These are phyloP conservation scores for Clarias gariepinus DNA, from an alignment of 2,113 vertebrate genomes.

Conservation along the genomic window DNA sequence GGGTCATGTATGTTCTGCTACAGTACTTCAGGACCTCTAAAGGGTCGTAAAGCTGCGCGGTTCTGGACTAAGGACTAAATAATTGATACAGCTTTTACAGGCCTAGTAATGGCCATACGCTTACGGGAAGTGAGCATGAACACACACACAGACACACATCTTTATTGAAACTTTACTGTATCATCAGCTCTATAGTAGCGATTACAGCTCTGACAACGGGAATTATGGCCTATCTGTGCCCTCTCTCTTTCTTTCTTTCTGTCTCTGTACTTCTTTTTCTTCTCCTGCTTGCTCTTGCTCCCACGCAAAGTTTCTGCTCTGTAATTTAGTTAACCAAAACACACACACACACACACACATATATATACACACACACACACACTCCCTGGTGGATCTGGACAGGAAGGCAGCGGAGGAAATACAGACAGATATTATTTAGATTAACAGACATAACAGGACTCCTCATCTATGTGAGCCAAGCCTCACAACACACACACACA, in stretches of 20 bases:
- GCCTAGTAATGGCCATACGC: conserved; percentile 41
- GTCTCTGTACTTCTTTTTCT: conserved; percentile 22
- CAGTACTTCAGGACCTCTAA: conserved; percentile 38
- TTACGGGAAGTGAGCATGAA: conserved; percentile 48
- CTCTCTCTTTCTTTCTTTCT: background rate
- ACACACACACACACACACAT: conserved; percentile 43
- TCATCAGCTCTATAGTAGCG: conserved; percentile 28
- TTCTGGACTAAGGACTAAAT: conserved; percentile 47
- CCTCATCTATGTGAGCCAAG: background rate
- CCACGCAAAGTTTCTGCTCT: conserved; percentile 44
- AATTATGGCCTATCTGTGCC: conserved; percentile 49
- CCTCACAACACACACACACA: conserved; percentile 22
- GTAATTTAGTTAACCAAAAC: conserved; percentile 49
- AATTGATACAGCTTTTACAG: conserved; percentile 59
- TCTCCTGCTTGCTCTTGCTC: conserved; percentile 17
- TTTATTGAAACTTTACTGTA: conserved; percentile 13
- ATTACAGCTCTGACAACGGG: conserved; percentile 29
- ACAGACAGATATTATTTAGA: conserved; percentile 18
- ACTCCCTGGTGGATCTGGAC: conserved; percentile 56
- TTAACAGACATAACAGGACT: conserved; percentile 8
- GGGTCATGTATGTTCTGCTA: conserved; percentile 29
- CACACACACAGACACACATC: conserved; percentile 23
- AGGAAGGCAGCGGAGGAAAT: conserved; percentile 20
- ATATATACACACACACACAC: conserved; percentile 48
- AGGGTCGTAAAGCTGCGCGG: conserved; percentile 27